Evolutionary conservation across 2,888 invertebrate genomes (phyloP), one percentile per base, ranked within the genome.

Genomic region (Suillia variegata): DNA sequence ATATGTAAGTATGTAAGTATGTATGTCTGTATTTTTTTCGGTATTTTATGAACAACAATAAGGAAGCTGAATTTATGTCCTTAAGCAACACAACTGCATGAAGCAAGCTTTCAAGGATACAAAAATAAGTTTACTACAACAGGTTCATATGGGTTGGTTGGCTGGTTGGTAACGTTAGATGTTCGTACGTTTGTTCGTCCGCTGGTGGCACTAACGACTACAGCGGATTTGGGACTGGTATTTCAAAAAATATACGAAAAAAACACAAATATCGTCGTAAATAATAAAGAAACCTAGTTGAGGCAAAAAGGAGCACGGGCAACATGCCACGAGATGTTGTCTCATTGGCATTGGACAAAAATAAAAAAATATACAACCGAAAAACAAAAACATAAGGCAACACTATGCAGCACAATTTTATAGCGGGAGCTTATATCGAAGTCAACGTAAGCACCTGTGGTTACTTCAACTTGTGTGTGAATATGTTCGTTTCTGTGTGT

Each of bases 291-390:
- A 38, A 13, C 38, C 10, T 26, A 18, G 45, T n/a, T n/a, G n/a
- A n/a, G n/a, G n/a, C n/a, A n/a, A n/a, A n/a, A n/a, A n/a, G n/a
- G n/a, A n/a, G n/a, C n/a, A n/a, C n/a, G n/a, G 18, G 45, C 18
- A 62, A 73, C 6, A 38, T n/a, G 13, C 38, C 15, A n/a, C 38
- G n/a, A 38, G 38, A 38, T 38, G 38, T 38, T n/a, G 38, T 38
- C 71, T 73, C 66, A 71, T 73, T n/a, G 71, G 71, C 66, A 64
- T 68, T 26, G 66, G 62, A 52, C 22, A 49, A 45, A 26, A 50
- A 34, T 24, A 38, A 56, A 56, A 51, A 61, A 17, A 31, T 42
- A 62, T 54, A 61, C 34, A 38, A 31, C 58, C 60, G 38, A 54
- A 49, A 3, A 51, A 56, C 51, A 22, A 49, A 17, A 47, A 55